Evolutionary conservation across 2,113 vertebrate species (phyloP).

Genomic region (Solea solea): DNA sequence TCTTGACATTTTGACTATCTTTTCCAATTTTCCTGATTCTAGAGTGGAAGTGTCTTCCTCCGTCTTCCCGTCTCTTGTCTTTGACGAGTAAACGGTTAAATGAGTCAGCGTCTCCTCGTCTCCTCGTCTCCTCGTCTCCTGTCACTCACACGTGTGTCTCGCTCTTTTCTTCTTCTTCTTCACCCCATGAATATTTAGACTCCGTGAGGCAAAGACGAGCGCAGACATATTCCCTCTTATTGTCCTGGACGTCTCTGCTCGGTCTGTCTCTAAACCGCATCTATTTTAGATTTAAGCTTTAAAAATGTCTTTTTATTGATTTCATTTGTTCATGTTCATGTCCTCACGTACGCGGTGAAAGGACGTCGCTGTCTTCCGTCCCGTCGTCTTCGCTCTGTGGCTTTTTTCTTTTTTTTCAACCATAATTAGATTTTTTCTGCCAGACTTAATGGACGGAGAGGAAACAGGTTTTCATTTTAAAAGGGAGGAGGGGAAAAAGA

Average conservation of each 20-base stretch:
- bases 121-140: conserved; percentile 3
- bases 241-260: background rate
- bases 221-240: conserved; percentile 25
- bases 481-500: too few relatives aligned
- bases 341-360: too few relatives aligned
- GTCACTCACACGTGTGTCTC: conserved; percentile 27
- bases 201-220: conserved; percentile 4
- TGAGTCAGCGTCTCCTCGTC: conserved; percentile 7
- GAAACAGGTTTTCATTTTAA: too few relatives aligned
- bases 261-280: too few relatives aligned
- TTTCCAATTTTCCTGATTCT: too few relatives aligned
- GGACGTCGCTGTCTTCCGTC: too few relatives aligned
- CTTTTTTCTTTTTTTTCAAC: background rate
- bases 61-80: background rate
- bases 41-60: too few relatives aligned
- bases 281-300: too few relatives aligned
- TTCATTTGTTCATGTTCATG: too few relatives aligned
- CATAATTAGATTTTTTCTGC: conserved; percentile 1
- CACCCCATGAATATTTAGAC: conserved; percentile 45
- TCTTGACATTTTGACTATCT: too few relatives aligned
- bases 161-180: conserved; percentile 8
- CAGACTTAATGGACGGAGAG: background rate
- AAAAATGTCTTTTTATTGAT: too few relatives aligned
- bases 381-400: background rate
- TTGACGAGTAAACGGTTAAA: conserved; percentile 8